A percentile compares a stretch with the other conserved stretches of the same genome.
These are phyloP conservation scores for Leptopilina clavipes DNA, from an alignment of 1,140 invertebrate species.

Conservation along the genomic window DNA sequence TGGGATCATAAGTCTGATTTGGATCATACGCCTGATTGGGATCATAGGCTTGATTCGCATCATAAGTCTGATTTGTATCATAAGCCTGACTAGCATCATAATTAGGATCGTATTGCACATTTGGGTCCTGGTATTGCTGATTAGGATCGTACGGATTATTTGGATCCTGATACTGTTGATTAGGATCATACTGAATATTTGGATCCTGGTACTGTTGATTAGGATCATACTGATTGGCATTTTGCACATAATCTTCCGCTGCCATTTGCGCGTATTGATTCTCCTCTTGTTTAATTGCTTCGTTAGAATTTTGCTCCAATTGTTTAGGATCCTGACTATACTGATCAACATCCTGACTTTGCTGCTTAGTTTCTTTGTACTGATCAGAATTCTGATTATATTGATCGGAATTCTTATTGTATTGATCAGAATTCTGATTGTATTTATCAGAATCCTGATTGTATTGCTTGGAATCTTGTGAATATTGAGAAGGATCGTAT, in stretches of 20 bases:
- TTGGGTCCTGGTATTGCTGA: constrained; percentile 46
- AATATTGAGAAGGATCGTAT: constrained; percentile 36
- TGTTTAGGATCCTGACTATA: constrained; percentile 35
- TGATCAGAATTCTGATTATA: constrained; percentile 43
- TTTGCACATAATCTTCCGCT: neutral
- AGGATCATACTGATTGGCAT: constrained; percentile 11
- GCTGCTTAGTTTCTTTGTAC: constrained; percentile 42
- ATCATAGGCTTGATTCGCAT: constrained; percentile 1
- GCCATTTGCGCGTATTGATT: constrained; percentile 20
- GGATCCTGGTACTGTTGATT: constrained; percentile 49
- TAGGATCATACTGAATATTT: constrained; percentile 43
- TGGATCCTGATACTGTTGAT: constrained; percentile 46
- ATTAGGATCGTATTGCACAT: constrained; percentile 36
- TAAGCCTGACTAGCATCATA: neutral
- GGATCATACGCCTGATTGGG: neutral
- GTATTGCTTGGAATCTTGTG: constrained; percentile 13
- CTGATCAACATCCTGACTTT: constrained; percentile 39
- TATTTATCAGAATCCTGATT: constrained; percentile 33
- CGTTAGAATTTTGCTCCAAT: no score
- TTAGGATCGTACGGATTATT: constrained; percentile 42
- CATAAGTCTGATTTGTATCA: constrained; percentile 22
- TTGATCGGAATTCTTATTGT: constrained; percentile 46
- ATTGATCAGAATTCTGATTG: constrained; percentile 37
- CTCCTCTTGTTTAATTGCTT: no score
- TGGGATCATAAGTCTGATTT: neutral